A percentile compares a stretch with the other conserved stretches of the same genome.
phyloP scores from a whole-genome alignment of 92 coral and sea anemone genomes.

The Porites evermanni region DNA sequence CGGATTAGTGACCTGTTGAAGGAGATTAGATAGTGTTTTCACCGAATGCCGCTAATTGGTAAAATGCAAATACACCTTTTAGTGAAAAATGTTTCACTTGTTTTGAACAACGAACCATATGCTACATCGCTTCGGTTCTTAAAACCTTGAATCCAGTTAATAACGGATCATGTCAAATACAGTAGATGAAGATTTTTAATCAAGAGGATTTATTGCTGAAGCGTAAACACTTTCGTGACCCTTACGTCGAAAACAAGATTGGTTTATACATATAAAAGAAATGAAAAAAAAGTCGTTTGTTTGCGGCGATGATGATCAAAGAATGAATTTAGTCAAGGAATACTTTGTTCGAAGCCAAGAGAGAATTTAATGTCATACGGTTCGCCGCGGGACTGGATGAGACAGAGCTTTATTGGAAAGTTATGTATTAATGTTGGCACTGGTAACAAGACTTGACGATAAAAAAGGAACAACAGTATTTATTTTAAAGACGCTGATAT shows the following conservation, averaged over 20 bases:
- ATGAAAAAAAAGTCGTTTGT: not conserved
- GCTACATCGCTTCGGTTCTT: not conserved
- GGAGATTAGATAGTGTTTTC: not conserved
- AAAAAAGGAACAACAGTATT: not conserved
- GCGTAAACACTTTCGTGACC: not conserved
- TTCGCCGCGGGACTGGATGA: not conserved
- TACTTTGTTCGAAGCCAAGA: not conserved
- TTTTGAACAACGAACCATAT: not conserved
- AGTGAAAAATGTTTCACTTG: not conserved
- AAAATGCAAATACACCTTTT: not conserved
- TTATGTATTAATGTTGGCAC: not conserved
- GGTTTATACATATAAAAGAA: not conserved
- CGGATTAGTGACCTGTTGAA: not conserved
- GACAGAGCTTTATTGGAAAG: not conserved
- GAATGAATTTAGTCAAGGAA: not conserved
- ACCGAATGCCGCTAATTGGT: not conserved
- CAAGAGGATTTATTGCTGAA: not conserved
- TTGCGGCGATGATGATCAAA: not conserved
- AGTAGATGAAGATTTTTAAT: not conserved
- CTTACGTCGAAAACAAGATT: not conserved
- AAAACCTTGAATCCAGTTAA: too few species aligned
- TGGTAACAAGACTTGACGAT: not conserved
- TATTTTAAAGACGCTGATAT: not conserved
- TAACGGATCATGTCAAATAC: not conserved
- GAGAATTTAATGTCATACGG: not conserved